These are phyloP conservation scores for Epistrophe grossulariae DNA, from an alignment of 2,888 invertebrate species.

Conservation along the genomic window DNA sequence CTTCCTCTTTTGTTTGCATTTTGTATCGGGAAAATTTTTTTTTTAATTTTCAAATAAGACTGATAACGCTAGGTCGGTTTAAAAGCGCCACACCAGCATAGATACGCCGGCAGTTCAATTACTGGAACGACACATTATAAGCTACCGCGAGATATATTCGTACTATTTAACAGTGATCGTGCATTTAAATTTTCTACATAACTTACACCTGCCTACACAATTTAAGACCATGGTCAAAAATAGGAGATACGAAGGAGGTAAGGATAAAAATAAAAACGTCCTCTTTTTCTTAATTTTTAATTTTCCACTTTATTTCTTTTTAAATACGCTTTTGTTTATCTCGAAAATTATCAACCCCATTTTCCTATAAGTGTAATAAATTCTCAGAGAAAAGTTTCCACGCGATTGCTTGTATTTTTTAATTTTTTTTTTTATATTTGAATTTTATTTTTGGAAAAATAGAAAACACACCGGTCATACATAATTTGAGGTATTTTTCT, in stretches of 20 bases:
- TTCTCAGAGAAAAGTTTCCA: slow-evolving; percentile 26
- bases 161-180: slow-evolving; percentile 21
- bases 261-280: slow-evolving; percentile 11
- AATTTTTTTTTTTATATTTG: background rate
- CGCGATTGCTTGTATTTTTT: background rate
- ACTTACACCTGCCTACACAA: background rate
- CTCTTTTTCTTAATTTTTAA: background rate
- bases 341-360: slow-evolving; percentile 43
- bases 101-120: slow-evolving; percentile 60
- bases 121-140: slow-evolving; percentile 48
- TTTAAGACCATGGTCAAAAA: slow-evolving; percentile 62
- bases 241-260: slow-evolving; percentile 73
- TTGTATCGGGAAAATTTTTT: slow-evolving; percentile 49
- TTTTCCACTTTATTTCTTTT: slow-evolving; percentile 1
- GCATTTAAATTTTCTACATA: slow-evolving; percentile 1
- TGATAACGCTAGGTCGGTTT: slow-evolving; percentile 63
- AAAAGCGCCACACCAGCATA: slow-evolving; percentile 59
- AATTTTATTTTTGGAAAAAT: slow-evolving; percentile 51
- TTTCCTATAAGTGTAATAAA: slow-evolving; percentile 43
- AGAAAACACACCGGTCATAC: slow-evolving; percentile 24
- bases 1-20: slow-evolving; percentile 28
- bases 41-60: slow-evolving; percentile 25
- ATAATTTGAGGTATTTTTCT: slow-evolving; percentile 21
- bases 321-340: slow-evolving; percentile 27
- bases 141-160: slow-evolving; percentile 23